These are phyloP conservation scores for Astropecten irregularis DNA, from an alignment of 53 echinoderm and acorn worm genomes.

Conservation along the genomic window DNA sequence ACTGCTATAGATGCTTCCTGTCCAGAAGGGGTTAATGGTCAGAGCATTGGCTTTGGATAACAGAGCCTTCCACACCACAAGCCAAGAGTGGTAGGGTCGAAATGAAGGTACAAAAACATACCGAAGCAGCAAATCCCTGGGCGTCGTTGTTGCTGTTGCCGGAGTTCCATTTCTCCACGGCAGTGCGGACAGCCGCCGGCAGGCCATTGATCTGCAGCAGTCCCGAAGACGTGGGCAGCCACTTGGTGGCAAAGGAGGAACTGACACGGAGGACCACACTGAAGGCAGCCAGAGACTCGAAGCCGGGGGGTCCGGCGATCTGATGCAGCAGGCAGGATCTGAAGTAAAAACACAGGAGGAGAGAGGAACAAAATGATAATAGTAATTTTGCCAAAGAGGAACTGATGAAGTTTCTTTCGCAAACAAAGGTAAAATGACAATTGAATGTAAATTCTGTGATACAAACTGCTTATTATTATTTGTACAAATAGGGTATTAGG, in stretches of 20 bases:
- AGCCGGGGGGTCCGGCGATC: conserved; percentile 65
- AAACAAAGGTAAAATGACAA: background rate
- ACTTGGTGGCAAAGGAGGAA: conserved; percentile 70
- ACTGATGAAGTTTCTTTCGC: background rate
- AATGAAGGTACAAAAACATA: too few species aligned
- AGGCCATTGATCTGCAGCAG: conserved; percentile 66
- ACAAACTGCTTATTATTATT: too few species aligned
- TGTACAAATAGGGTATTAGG: too few species aligned
- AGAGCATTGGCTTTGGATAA: too few species aligned
- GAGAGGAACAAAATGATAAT: too few species aligned
- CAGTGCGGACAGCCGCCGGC: conserved; percentile 72
- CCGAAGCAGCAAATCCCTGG: conserved; percentile 62
- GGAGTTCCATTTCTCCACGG: conserved; percentile 90
- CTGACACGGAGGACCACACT: conserved; percentile 80
- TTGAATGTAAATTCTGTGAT: conserved; percentile 9
- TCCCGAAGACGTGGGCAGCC: conserved; percentile 57
- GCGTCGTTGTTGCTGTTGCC: conserved; percentile 54
- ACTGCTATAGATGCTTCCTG: too few species aligned
- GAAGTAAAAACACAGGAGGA: background rate
- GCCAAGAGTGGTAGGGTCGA: too few species aligned
- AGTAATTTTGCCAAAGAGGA: too few species aligned
- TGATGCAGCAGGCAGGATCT: conserved; percentile 87
- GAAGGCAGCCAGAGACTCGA: conserved; percentile 72
- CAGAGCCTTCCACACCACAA: too few species aligned
- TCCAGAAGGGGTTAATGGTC: too few species aligned